A percentile compares a stretch with the other conserved stretches of the same genome.
These are phyloP conservation scores for Lates calcarifer DNA, from an alignment of 2,113 vertebrate species.

Conservation along the genomic window DNA sequence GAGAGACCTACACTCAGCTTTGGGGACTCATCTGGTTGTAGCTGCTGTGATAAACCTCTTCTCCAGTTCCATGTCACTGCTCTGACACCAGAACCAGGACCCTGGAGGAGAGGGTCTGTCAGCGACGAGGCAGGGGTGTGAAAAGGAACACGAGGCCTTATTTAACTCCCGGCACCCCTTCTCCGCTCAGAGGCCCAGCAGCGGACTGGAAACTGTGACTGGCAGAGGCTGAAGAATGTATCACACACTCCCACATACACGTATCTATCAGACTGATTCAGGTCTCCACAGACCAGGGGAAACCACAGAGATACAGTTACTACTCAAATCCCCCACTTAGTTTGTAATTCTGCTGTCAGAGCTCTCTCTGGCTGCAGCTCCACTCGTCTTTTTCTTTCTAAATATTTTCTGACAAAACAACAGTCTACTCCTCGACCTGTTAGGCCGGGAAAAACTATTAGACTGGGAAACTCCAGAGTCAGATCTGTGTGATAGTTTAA, in stretches of 20 bases:
- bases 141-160: slow-evolving; percentile 72
- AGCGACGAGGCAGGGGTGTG: background rate
- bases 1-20: background rate
- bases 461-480: slow-evolving; percentile 9
- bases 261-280: background rate
- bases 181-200: slow-evolving; percentile 39
- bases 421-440: background rate
- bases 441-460: background rate
- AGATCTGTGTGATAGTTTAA: background rate
- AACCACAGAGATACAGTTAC: slow-evolving; percentile 19
- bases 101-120: slow-evolving; percentile 20
- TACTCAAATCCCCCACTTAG: background rate
- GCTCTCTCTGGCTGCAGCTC: background rate
- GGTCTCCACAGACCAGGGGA: slow-evolving; percentile 13
- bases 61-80: slow-evolving; percentile 13
- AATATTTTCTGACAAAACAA: background rate
- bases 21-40: slow-evolving; percentile 4
- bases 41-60: slow-evolving; percentile 31
- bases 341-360: background rate
- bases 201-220: slow-evolving; percentile 50
- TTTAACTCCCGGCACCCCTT: slow-evolving; percentile 36
- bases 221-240: slow-evolving; percentile 69
- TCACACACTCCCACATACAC: slow-evolving; percentile 43
- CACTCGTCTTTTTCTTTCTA: background rate
- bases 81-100: slow-evolving; percentile 34